Evolutionary conservation across 2,113 vertebrate genomes (phyloP).

Genomic region (Erpornis zantholeuca): DNA sequence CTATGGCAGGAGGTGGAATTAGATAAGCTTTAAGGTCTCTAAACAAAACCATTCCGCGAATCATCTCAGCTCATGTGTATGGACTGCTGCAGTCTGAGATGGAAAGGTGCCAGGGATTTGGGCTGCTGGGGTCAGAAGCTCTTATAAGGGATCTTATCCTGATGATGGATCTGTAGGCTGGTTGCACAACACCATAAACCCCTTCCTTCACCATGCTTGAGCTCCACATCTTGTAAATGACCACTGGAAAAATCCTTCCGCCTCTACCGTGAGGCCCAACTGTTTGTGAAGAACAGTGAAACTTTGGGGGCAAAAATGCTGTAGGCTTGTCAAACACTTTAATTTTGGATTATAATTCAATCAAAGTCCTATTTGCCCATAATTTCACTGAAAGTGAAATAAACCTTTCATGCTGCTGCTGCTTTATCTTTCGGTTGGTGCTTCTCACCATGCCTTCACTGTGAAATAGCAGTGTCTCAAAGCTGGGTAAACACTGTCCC

Average conservation of each 20-base stretch:
- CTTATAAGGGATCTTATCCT: background rate
- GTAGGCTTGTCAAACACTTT: background rate
- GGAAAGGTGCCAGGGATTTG: background rate
- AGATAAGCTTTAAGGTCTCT: background rate
- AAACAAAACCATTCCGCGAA: background rate
- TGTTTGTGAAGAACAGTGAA: background rate
- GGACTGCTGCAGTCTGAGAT: background rate
- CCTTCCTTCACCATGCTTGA: background rate
- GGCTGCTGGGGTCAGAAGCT: background rate
- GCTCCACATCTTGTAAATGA: background rate
- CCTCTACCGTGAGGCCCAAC: background rate
- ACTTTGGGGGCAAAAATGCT: fast-evolving
- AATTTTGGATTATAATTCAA: background rate
- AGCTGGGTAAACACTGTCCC: background rate
- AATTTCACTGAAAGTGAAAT: background rate
- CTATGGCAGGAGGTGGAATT: background rate
- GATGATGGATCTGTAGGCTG: background rate
- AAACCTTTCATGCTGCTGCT: background rate
- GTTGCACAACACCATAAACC: background rate
- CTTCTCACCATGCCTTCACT: background rate
- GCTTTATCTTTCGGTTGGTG: background rate
- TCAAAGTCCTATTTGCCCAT: background rate
- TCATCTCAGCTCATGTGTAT: background rate
- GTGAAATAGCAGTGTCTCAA: background rate
- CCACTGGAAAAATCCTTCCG: background rate